Base-by-base conservation (phyloP, 1,140 invertebrate genomes). In the Trichonephila clavata region DNA sequence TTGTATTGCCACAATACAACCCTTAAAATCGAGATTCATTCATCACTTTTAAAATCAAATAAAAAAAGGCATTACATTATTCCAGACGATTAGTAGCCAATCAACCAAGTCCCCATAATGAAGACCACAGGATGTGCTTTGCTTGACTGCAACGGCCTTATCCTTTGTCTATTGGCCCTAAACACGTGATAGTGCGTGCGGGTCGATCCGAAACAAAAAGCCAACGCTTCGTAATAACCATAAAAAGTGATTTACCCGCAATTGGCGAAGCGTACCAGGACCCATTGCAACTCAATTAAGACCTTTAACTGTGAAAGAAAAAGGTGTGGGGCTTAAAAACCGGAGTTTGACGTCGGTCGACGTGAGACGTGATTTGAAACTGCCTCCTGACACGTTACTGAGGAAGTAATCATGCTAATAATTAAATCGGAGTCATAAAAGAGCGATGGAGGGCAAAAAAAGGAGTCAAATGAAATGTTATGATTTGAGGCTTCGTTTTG, bases 191-290 rank as follows among this genome's bases (percentile, higher is more conserved):
- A n/a, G 57, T 59, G 83, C 83, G 83, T 84, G 83, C 83, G 13
- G 80, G 21, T 57, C 57, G 57, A 84, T 27, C 24, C 24, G 14
- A 84, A 60, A 50, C 57, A 21, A 84, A 84, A 84, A 84, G 83
- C 57, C 57, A 18, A 32, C 21, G 57, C 71, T 77, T 59, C 83
- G 83, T 84, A 84, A 84, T 84, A 84, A 84, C 83, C 83, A 84
- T 84, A 84, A 84, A 77, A 59, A 84, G 83, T 84, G 83, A 84
- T 84, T 84, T 84, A 84, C 83, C 57, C 21, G 83, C 83, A 84
- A 84, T 84, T n/a, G 83, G 13, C 71, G 71, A 27, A 50, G 50
- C 50, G 10, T 50, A 50, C 65, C 32, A n/a, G 27, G 27, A 24
- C 57, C 39, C 57, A 60, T 57, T 84, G 83, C 83, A 84, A 84